Evolutionary conservation across 2,888 invertebrate genomes (phyloP).

Genomic region (Biston stratarius): DNA sequence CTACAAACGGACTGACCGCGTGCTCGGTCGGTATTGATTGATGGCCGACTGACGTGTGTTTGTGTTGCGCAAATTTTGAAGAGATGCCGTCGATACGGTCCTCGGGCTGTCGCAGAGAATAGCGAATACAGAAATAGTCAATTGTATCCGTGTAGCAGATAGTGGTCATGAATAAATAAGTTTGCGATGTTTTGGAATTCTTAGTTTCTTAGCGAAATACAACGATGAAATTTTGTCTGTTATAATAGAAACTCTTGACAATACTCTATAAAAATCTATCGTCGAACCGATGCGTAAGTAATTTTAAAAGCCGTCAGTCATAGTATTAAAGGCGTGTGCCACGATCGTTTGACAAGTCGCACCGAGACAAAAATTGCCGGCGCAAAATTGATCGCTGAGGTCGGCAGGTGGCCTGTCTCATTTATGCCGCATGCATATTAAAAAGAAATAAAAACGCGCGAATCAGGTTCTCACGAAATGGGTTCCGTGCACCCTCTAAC

Average conservation of each 20-base stretch:
- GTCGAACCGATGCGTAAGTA: neutral
- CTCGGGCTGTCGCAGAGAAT: neutral
- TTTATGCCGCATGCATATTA: slow-evolving; percentile 20
- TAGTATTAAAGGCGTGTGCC: slow-evolving; percentile 1
- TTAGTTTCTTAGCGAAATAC: too few species aligned
- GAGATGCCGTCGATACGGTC: slow-evolving; percentile 4
- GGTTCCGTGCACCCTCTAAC: slow-evolving; percentile 29
- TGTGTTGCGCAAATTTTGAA: slow-evolving; percentile 8
- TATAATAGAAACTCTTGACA: neutral
- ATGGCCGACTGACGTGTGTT: slow-evolving; percentile 10
- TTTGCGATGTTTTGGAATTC: neutral
- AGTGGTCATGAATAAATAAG: neutral
- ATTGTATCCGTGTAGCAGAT: neutral
- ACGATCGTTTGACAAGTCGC: slow-evolving; percentile 31
- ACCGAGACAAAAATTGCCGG: slow-evolving; percentile 23
- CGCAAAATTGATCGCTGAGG: slow-evolving; percentile 25
- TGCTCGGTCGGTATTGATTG: slow-evolving; percentile 4
- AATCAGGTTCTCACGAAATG: slow-evolving; percentile 27
- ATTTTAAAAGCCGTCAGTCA: slow-evolving; percentile 10
- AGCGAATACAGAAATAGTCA: neutral
- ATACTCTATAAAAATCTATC: neutral
- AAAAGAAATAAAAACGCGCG: slow-evolving; percentile 18
- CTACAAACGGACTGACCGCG: neutral
- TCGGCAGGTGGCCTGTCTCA: slow-evolving; percentile 31
- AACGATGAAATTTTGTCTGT: neutral